Evolutionary conservation across 2,113 vertebrate species (phyloP), one percentile per base, ranked within the genome.

Genomic region (Rhineura floridana): DNA sequence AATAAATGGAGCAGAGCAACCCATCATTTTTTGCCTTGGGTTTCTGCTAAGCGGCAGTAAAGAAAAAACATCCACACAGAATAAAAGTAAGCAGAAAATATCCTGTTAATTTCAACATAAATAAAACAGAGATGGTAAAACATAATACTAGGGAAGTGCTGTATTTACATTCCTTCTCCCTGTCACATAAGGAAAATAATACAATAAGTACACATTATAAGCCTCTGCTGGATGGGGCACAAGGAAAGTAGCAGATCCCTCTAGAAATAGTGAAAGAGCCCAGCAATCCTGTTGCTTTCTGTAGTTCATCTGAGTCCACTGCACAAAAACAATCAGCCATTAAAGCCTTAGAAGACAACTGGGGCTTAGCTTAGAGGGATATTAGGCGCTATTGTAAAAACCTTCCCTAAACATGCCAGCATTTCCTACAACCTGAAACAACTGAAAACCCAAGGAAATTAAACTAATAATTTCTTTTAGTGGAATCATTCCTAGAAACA

Each of bases 271-370:
- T 77, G 82, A 81, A 87, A 86, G 82, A 84, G 92, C 83, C 25
- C 83, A 86, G 89, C 46, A 76, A 28, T 76, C 59, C 86, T 1
- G 7, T 83, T 36, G 84, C 0, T 76, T 83, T 86, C 69, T 65
- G 62, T 73, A 28, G 92, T 79, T 90, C 93, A 93, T 82, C 82
- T 78, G 0, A 92, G 95, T 93, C 95, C 95, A 93, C 28, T 1
- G 73, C 82, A 89, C 83, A 83, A 50, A 69, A 81, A 96, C 95
- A 96, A 93, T 83, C 89, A 89, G 80, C 73, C 73, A 78, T 92
- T 89, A 1, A 65, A 90, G 89, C 89, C 62, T 65, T 91, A 78
- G 77, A 23, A 75, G 84, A 62, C 11, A 4, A 0, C 86, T 95
- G 95, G 95, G 94, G 95, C 83, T 0, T 2, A 42, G 83, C 88